Conservation (phyloP, 2,888 invertebrate species). For the Lepetodrilus schrolli region DNA sequence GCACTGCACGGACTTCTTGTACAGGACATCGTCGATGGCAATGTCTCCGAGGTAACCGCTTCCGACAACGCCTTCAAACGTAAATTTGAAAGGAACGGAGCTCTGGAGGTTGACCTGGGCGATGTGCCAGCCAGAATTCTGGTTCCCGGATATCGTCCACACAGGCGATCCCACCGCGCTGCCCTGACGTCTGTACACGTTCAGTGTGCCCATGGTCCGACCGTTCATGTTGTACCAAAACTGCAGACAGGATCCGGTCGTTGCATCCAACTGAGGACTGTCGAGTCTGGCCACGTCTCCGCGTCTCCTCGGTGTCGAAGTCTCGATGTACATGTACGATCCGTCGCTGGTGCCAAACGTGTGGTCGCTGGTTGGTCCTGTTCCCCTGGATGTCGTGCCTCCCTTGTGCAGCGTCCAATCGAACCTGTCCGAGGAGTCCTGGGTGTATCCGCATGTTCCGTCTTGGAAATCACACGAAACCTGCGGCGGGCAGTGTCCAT, state of each 20-base stretch:
- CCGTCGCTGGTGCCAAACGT: conserved; percentile 63
- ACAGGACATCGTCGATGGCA: conserved; percentile 71
- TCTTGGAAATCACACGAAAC: conserved; percentile 65
- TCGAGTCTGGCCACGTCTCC: conserved; percentile 64
- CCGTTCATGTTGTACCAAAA: conserved; percentile 73
- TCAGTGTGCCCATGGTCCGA: conserved; percentile 53
- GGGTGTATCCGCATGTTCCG: conserved; percentile 63
- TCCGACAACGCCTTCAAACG: conserved; percentile 68
- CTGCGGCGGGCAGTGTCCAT: conserved; percentile 49
- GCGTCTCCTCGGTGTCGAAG: conserved; percentile 52
- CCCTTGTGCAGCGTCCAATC: conserved; percentile 61
- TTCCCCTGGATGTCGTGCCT: conserved; percentile 49
- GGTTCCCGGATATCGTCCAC: conserved; percentile 62
- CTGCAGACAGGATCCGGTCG: conserved; percentile 61
- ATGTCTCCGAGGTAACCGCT: conserved; percentile 61
- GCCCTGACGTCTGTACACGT: conserved; percentile 44
- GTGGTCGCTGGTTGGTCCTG: conserved; percentile 68
- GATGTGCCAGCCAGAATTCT: conserved; percentile 65
- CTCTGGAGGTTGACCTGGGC: conserved; percentile 53
- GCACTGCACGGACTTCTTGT: conserved; percentile 51
- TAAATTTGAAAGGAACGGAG: conserved; percentile 42
- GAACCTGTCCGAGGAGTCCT: conserved; percentile 60
- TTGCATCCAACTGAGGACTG: conserved; percentile 53
- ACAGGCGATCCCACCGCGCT: conserved; percentile 38
- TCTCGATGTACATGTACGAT: conserved; percentile 66